phyloP scores from a whole-genome alignment of 1,140 invertebrate species.

The Euschistus heros region DNA sequence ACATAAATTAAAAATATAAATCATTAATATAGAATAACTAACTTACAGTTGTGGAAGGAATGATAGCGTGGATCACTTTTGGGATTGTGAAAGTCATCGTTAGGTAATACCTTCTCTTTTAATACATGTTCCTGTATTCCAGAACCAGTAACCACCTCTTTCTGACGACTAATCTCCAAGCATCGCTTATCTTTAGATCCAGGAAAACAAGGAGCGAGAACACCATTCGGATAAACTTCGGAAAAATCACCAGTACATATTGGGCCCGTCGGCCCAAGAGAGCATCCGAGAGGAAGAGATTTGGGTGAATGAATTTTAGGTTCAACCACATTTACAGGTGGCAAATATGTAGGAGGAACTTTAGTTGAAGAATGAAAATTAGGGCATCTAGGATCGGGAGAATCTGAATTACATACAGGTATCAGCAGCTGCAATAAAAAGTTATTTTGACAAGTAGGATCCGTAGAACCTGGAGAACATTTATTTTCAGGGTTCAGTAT shows the following conservation, averaged over 20 bases:
- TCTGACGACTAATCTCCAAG: constrained; percentile 32
- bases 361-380: constrained; percentile 26
- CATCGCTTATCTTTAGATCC: constrained; percentile 30
- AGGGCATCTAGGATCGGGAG: constrained; percentile 35
- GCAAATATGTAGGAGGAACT: constrained; percentile 21
- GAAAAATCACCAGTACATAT: constrained; percentile 28
- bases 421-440: constrained; percentile 11
- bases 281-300: constrained; percentile 17
- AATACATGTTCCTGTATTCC: not conserved
- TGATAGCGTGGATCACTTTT: constrained; percentile 34
- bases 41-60: constrained; percentile 36
- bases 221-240: constrained; percentile 3
- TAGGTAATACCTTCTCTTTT: not conserved
- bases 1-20: too few relatives aligned
- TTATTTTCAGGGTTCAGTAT: not conserved
- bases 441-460: constrained; percentile 34
- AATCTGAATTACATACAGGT: constrained; percentile 28
- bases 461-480: constrained; percentile 34
- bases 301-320: not conserved
- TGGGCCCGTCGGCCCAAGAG: constrained; percentile 32
- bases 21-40: too few relatives aligned
- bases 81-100: constrained; percentile 30
- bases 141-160: constrained; percentile 22
- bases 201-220: constrained; percentile 29
- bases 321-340: constrained; percentile 8